Evolutionary conservation across 2,888 invertebrate species (phyloP).

Genomic region (Ectemnius continuus): DNA sequence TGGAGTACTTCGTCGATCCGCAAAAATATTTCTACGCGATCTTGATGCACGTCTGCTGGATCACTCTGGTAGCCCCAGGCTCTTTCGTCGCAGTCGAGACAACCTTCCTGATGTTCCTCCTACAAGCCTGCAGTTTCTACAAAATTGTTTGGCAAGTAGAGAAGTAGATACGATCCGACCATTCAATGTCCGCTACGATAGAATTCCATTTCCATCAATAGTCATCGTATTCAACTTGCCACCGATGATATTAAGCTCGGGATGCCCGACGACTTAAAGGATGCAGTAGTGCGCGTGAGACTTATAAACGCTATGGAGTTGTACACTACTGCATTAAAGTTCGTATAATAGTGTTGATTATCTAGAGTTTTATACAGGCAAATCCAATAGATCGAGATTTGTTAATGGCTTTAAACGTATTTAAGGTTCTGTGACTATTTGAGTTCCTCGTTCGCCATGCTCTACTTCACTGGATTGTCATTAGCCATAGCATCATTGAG

Average conservation of each 20-base stretch:
- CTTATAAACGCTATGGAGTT: neutral
- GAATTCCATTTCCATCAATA: neutral
- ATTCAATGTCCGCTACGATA: no score
- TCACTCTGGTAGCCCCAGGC: neutral
- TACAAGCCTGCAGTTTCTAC: neutral
- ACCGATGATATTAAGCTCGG: neutral
- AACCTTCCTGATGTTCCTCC: neutral
- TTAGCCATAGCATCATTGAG: neutral
- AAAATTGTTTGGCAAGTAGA: slow-evolving; percentile 5
- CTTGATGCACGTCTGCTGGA: neutral
- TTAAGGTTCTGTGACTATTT: slow-evolving; percentile 2
- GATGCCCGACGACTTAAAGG: neutral
- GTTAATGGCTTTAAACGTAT: neutral
- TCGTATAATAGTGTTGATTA: neutral
- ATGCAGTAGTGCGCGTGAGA: neutral
- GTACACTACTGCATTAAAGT: neutral
- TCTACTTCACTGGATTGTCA: neutral
- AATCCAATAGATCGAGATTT: neutral
- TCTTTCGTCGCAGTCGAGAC: neutral
- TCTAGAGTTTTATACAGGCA: neutral
- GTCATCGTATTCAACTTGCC: neutral
- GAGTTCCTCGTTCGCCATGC: neutral
- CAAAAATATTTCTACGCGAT: slow-evolving; percentile 18
- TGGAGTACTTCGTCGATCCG: slow-evolving; percentile 20
- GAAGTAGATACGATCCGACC: no score